Percentiles rank a stretch among this genome's conserved stretches.
Conservation (phyloP, 2,888 invertebrate genomes). For the Callyntrura guangdongensis region DNA sequence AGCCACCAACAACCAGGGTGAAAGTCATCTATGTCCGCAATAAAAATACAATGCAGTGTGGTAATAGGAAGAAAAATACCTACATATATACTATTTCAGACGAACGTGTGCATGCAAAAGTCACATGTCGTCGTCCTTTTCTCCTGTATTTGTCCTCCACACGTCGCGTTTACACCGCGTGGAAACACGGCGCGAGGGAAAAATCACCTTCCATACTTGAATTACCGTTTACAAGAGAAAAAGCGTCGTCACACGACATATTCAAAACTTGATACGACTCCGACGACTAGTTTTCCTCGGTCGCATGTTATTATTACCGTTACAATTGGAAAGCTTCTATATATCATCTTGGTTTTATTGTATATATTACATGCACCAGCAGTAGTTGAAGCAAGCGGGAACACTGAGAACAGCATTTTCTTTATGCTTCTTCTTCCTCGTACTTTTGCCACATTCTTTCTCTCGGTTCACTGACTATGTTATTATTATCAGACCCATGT, state of each 20-base stretch:
- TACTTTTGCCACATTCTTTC: constrained; percentile 30
- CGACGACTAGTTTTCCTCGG: not conserved
- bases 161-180: not conserved
- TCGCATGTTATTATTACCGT: constrained; percentile 8
- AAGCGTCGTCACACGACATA: no score
- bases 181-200: not conserved
- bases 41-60: constrained; percentile 32
- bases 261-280: not conserved
- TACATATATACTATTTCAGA: not conserved
- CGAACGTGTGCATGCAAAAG: constrained; percentile 25
- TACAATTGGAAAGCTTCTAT: constrained; percentile 25
- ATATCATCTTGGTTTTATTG: constrained; percentile 38
- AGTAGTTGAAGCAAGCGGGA: not conserved
- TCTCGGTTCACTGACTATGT: constrained; percentile 44
- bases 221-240: constrained; percentile 34
- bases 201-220: constrained; percentile 49
- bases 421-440: not conserved
- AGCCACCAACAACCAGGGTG: constrained; percentile 16
- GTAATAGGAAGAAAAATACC: not conserved
- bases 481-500: constrained; percentile 37
- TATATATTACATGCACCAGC: not conserved
- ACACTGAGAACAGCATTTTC: not conserved
- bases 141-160: not conserved
- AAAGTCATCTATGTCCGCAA: constrained; percentile 31
- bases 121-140: constrained; percentile 18